Percentiles rank a stretch among this genome's conserved stretches.
These are phyloP conservation scores for Poeciliopsis retropinna DNA, from an alignment of 2,113 vertebrate species.

Conservation along the genomic window DNA sequence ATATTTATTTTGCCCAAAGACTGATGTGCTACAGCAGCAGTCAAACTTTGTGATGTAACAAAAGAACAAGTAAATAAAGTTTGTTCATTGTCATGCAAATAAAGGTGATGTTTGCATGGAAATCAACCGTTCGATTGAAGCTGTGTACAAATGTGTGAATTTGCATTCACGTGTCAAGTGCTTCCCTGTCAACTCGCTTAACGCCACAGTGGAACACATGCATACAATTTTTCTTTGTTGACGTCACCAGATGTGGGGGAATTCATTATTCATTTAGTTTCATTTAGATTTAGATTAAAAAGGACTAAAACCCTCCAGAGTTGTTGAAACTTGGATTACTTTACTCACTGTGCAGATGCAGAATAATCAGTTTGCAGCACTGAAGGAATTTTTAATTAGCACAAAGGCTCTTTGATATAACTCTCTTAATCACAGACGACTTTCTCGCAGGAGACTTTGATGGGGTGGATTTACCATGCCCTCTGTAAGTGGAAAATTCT, in stretches of 20 bases:
- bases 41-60: neutral
- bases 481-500: constrained; percentile 31
- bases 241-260: constrained; percentile 15
- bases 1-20: neutral
- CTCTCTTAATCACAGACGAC: constrained; percentile 28
- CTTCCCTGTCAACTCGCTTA: neutral
- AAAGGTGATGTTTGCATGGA: constrained; percentile 11
- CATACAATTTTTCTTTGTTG: neutral
- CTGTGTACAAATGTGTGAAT: constrained; percentile 11
- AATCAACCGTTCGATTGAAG: constrained; percentile 2
- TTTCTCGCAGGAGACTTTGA: constrained; percentile 26
- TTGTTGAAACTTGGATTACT: constrained; percentile 11
- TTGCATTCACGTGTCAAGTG: neutral
- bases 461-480: constrained; percentile 30
- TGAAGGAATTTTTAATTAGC: constrained; percentile 51
- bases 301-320: constrained; percentile 12
- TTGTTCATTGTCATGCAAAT: constrained; percentile 14
- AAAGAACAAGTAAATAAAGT: neutral
- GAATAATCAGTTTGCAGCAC: constrained; percentile 39
- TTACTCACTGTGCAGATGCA: constrained; percentile 11
- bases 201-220: neutral
- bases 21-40: neutral
- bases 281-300: constrained; percentile 21
- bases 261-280: too few species aligned
- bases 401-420: constrained; percentile 19